Evolutionary conservation across 2,797 vertebrate species (phyloP).

Genomic region (Crypturellus tataupa): DNA sequence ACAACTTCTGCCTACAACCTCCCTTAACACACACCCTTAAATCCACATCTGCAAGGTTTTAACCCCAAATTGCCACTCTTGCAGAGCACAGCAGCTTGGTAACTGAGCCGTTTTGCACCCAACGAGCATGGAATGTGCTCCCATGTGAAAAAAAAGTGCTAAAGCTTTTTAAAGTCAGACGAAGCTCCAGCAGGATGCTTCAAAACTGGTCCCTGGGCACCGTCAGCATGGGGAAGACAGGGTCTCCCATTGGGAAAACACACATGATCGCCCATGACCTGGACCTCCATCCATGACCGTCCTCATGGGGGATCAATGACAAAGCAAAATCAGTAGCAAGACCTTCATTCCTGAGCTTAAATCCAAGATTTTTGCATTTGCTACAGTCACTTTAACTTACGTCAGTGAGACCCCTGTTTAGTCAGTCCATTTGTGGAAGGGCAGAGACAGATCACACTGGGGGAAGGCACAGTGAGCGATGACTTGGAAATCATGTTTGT

Average conservation of each 20-base stretch:
- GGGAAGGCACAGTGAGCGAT: not conserved
- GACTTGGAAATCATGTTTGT: not conserved
- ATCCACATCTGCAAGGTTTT: not conserved
- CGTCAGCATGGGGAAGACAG: fast-evolving
- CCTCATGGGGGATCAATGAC: not conserved
- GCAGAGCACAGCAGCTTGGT: not conserved
- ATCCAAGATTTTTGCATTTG: not conserved
- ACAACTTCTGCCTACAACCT: not conserved
- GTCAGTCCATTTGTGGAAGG: not conserved
- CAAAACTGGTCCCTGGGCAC: not conserved
- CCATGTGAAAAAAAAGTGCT: not conserved
- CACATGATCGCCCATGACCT: not conserved
- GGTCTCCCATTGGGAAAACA: not conserved
- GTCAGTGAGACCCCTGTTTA: not conserved
- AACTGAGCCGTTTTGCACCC: not conserved
- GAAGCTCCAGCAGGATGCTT: not conserved
- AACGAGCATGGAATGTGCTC: not conserved
- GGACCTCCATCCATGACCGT: not conserved
- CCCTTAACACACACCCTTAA: not conserved
- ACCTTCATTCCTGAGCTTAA: not conserved
- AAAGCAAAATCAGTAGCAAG: not conserved
- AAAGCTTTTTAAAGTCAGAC: not conserved
- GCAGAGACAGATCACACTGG: not conserved
- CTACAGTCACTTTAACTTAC: not conserved
- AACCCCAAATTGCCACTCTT: not conserved